A percentile compares a stretch with the other conserved stretches of the same genome.
phyloP scores from a whole-genome alignment of 2,797 vertebrate species.

The Clarias pachynema region DNA sequence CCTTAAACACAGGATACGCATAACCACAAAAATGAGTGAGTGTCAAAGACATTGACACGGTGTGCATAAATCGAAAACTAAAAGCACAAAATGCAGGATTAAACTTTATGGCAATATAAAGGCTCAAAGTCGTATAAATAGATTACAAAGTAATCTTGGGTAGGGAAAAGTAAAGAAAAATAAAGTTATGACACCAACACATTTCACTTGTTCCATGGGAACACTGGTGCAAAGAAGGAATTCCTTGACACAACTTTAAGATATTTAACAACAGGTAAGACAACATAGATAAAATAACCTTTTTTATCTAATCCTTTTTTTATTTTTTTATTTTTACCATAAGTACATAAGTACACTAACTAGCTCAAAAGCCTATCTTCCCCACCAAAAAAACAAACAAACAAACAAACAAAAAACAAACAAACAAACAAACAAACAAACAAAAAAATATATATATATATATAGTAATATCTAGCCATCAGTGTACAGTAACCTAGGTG shows the following conservation, averaged over 20 bases:
- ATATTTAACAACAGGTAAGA: not conserved
- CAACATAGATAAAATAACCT: not conserved
- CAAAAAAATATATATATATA: too few species aligned
- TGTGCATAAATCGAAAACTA: not conserved
- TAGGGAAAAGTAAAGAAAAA: not conserved
- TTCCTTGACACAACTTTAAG: not conserved
- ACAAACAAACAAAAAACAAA: too few species aligned
- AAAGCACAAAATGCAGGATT: slow-evolving; percentile 1
- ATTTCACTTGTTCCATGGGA: not conserved
- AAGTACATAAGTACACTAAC: not conserved
- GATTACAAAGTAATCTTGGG: not conserved
- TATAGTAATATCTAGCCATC: not conserved
- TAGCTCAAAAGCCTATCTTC: not conserved
- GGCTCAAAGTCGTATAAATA: not conserved
- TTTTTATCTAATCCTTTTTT: too few species aligned
- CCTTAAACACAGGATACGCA: not conserved
- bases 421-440: too few species aligned
- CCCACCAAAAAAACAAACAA: not conserved
- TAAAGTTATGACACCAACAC: not conserved
- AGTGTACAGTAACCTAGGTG: not conserved
- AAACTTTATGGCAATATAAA: too few species aligned
- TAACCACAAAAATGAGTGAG: not conserved
- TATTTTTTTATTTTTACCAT: too few species aligned
- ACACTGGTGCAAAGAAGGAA: not conserved
- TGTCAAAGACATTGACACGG: not conserved